Base-by-base conservation (phyloP, 2,888 invertebrate species). In the Apodemia hepburni region DNA sequence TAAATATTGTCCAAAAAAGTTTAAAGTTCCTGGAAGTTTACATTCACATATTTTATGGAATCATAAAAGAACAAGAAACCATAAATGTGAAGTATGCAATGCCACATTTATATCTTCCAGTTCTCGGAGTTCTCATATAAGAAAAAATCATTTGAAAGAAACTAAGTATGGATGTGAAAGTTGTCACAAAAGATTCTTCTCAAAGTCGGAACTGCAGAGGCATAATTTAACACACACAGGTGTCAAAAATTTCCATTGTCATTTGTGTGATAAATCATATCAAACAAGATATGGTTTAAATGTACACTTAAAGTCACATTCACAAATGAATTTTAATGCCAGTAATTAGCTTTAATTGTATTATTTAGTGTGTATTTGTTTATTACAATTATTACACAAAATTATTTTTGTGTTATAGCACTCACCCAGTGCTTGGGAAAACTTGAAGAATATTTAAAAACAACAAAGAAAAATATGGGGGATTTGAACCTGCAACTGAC, bases 271-370 rank as follows among this genome's bases (percentile, higher is more conserved):
- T 63, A 92, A 92, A 59, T 88, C 91, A 0, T 92, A 92, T 68
- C 90, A 91, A 70, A 91, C 89, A 42, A 81, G 88, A 64, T 87
- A 92, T 57, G 92, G 92, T 0, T 72, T 92, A 54, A 92, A 91
- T 79, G 87, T 90, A 0, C 92, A 92, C 78, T 77, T 91, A 49
- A 90, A 87, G 61, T 87, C 89, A 0, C 91, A 91, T 73, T 74
- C 85, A 9, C 71, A 71, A 66, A 77, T 79, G 33, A 67, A 73
- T 64, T 74, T 78, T 64, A 79, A 76, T 75, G 69, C 76, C 38
- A 51, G 3, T 51, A 51, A 17, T 51, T 51, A 51, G 18, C 22
- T 33, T 33, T 33, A 8, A 7, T 8, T 8, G 7, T 0, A 8
- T 8, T 33, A 8, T 33, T 27, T 8, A n/a, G n/a, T n/a, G n/a